Evolutionary conservation across 1,140 invertebrate genomes (phyloP), one percentile per base, ranked within the genome.

Genomic region (Tyrophagus putrescentiae): DNA sequence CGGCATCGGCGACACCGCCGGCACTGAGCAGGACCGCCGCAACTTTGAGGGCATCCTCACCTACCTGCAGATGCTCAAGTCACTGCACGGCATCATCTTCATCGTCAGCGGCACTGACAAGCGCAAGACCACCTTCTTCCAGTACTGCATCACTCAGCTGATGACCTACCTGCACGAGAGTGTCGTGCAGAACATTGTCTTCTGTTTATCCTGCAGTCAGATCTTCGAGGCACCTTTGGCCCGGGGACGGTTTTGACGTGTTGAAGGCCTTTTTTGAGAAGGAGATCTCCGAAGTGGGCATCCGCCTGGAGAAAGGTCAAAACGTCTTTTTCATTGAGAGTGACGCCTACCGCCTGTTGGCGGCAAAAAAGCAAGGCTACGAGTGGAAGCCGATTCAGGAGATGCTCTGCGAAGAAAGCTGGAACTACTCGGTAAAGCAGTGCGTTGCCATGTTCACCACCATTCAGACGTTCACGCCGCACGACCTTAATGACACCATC

Each of bases 141-240:
- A 39, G 36, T 65, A 64, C 36, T 66, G 65, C 34, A 65, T 65
- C 23, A n/a, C n/a, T n/a, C n/a, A n/a, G n/a, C 28, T 65, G 45
- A 21, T 65, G 3, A 61, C 25, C 16, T 61, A 65, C 36, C 54
- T 70, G 3, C 68, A 70, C 32, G 50, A 57, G n/a, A 69, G 64
- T 53, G 66, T 65, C 1, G 41, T 25, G 11, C 6, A 62, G 16
- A 69, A 69, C 57, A 69, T 69, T 25, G 27, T 69, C 3, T 69
- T 69, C 57, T 63, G 42, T 11, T 65, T 64, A 52, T 64, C 62
- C 13, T 39, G 21, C 36, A 39, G 36, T 39, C 36, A 21, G 21
- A n/a, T n/a, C n/a, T n/a, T n/a, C n/a, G n/a, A n/a, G n/a, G n/a
- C n/a, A n/a, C n/a, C n/a, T n/a, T n/a, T n/a, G n/a, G n/a, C n/a